Percentiles rank a stretch among this genome's conserved stretches.
Evolutionary conservation across 2,888 invertebrate genomes (phyloP).

Genomic region (Belgica antarctica): DNA sequence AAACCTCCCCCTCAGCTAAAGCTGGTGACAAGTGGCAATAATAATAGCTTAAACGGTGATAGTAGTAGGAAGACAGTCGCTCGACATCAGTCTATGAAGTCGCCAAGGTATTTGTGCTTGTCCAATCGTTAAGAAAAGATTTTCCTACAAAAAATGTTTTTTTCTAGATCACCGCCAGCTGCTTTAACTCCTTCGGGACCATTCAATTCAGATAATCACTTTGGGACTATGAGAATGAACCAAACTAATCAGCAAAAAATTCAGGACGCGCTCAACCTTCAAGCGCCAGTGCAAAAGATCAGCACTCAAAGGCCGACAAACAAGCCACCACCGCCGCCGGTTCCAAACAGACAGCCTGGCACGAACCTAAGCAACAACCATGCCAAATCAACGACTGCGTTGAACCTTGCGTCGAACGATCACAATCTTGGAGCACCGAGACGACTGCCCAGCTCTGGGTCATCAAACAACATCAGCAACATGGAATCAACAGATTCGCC

Average conservation of each 20-base stretch:
- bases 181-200: slow-evolving; percentile 46
- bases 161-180: slow-evolving; percentile 53
- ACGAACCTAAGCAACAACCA: slow-evolving; percentile 51
- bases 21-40: slow-evolving; percentile 49
- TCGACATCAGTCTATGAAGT: slow-evolving; percentile 80
- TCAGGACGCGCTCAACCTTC: slow-evolving; percentile 37
- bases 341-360: slow-evolving; percentile 54
- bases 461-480: slow-evolving; percentile 33
- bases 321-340: slow-evolving; percentile 55
- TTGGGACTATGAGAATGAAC: slow-evolving; percentile 53
- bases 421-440: slow-evolving; percentile 10
- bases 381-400: slow-evolving; percentile 41
- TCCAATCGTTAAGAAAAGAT: background rate
- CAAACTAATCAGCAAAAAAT: slow-evolving; percentile 5
- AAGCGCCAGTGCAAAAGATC: slow-evolving; percentile 49
- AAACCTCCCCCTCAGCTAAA: slow-evolving; percentile 67
- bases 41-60: slow-evolving; percentile 46
- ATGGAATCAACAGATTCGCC: slow-evolving; percentile 48
- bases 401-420: slow-evolving; percentile 6
- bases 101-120: slow-evolving; percentile 61
- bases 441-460: slow-evolving; percentile 31
- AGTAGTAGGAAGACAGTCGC: slow-evolving; percentile 58
- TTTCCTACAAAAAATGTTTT: slow-evolving; percentile 26
- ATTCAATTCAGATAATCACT: slow-evolving; percentile 49
- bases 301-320: slow-evolving; percentile 51